Conservation (phyloP, 35 echinoderm and acorn worm genomes). For the Nesometra sesokonis region DNA sequence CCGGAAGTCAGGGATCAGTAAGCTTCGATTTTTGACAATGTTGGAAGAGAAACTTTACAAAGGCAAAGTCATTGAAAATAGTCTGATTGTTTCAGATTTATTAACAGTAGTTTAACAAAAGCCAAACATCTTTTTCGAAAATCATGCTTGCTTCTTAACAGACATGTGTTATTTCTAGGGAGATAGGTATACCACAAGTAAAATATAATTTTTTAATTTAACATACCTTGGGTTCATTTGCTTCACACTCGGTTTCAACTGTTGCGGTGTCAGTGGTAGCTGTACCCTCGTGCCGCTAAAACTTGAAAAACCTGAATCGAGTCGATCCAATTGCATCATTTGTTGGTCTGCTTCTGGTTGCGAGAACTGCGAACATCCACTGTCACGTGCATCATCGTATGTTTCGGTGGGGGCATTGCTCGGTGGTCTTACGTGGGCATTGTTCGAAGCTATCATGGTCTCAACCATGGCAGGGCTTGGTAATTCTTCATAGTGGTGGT, state of each 20-base stretch:
- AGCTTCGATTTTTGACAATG: too few relatives aligned
- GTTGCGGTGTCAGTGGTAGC: background rate
- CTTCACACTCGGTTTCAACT: background rate
- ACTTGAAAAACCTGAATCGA: background rate
- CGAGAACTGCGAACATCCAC: background rate
- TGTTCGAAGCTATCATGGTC: background rate
- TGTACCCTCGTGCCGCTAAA: background rate
- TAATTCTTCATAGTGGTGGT: background rate
- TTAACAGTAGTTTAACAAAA: too few relatives aligned
- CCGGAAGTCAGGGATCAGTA: too few relatives aligned
- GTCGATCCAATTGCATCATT: background rate
- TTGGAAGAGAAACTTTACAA: too few relatives aligned
- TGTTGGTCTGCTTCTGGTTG: background rate
- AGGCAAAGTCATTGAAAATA: too few relatives aligned
- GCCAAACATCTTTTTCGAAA: too few relatives aligned
- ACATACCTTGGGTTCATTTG: background rate
- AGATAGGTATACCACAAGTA: too few relatives aligned
- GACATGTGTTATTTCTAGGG: too few relatives aligned
- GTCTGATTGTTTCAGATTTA: too few relatives aligned
- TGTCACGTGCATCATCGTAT: background rate
- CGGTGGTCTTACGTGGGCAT: background rate
- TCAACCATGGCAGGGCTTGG: background rate
- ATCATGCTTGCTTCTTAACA: too few relatives aligned
- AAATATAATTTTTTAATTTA: too few relatives aligned
- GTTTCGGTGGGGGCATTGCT: background rate